Conservation (phyloP, 1,140 invertebrate genomes). For the Zaprionus africanus region DNA sequence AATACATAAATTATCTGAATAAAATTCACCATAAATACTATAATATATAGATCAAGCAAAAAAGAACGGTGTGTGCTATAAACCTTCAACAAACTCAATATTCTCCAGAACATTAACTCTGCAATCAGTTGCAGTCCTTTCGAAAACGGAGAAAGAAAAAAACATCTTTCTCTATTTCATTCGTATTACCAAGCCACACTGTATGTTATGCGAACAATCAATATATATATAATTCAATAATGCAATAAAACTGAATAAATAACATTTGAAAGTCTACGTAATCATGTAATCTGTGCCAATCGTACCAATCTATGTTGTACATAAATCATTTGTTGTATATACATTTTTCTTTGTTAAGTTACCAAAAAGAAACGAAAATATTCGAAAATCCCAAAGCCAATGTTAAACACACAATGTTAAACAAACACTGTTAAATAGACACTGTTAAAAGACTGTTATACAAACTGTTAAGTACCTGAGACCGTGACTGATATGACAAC, state of each 20-base stretch:
- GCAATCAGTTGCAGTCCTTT: constrained; percentile 5
- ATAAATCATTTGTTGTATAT: constrained; percentile 63
- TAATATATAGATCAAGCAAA: neutral
- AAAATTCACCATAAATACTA: neutral
- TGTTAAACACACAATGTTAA: constrained; percentile 12
- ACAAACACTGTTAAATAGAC: too few relatives aligned
- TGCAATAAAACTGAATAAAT: constrained; percentile 29
- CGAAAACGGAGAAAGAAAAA: too few relatives aligned
- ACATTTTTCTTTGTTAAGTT: constrained; percentile 56
- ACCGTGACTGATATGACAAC: neutral
- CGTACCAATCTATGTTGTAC: constrained; percentile 64
- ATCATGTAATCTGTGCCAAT: constrained; percentile 83
- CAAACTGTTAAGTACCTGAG: neutral
- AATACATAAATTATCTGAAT: constrained; percentile 1
- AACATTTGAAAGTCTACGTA: constrained; percentile 28
- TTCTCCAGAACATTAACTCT: neutral
- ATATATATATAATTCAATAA: constrained; percentile 16
- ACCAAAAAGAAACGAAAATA: constrained; percentile 1
- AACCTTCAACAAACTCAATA: neutral
- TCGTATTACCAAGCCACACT: neutral
- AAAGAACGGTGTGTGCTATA: constrained; percentile 15
- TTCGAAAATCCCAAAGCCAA: constrained; percentile 12
- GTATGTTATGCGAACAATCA: constrained; percentile 1
- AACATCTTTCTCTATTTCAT: neutral
- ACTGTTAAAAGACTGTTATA: constrained; percentile 17